Percentiles rank a stretch among this genome's conserved stretches.
Evolutionary conservation across 2,888 invertebrate species (phyloP).

Genomic region (Pedicia rivosa): DNA sequence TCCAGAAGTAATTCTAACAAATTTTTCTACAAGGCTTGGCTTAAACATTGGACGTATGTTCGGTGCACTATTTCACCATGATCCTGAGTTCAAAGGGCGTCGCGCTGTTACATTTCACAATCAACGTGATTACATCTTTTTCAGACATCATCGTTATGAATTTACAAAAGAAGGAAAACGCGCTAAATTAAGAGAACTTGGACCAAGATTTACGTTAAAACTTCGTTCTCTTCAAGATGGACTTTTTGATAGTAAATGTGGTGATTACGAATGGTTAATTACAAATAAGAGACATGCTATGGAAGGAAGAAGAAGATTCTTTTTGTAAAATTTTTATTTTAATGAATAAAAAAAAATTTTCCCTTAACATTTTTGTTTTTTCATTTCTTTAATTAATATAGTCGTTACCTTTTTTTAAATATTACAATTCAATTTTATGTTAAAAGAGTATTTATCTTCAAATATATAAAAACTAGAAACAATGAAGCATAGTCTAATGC

Average conservation of each 20-base stretch:
- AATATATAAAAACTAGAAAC: no score
- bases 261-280: conserved; percentile 94
- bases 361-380: not conserved
- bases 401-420: no score
- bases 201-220: conserved; percentile 91
- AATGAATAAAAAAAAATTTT: not conserved
- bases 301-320: conserved; percentile 88
- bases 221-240: conserved; percentile 89
- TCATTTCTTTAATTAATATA: not conserved
- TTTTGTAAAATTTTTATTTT: conserved; percentile 42
- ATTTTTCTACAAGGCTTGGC: conserved; percentile 90
- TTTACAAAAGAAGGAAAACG: conserved; percentile 65
- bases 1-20: conserved; percentile 91
- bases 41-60: conserved; percentile 82
- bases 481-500: no score
- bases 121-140: conserved; percentile 97
- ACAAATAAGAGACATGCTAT: conserved; percentile 80
- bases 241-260: conserved; percentile 91
- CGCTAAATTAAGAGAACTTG: conserved; percentile 76
- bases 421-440: no score
- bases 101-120: conserved; percentile 96
- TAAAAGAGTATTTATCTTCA: no score
- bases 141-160: conserved; percentile 93
- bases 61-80: conserved; percentile 85
- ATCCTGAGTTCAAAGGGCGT: conserved; percentile 87